A percentile compares a stretch with the other conserved stretches of the same genome.
These are phyloP conservation scores for Petrophora chlorosata DNA, from an alignment of 2,888 invertebrate genomes.

Conservation along the genomic window DNA sequence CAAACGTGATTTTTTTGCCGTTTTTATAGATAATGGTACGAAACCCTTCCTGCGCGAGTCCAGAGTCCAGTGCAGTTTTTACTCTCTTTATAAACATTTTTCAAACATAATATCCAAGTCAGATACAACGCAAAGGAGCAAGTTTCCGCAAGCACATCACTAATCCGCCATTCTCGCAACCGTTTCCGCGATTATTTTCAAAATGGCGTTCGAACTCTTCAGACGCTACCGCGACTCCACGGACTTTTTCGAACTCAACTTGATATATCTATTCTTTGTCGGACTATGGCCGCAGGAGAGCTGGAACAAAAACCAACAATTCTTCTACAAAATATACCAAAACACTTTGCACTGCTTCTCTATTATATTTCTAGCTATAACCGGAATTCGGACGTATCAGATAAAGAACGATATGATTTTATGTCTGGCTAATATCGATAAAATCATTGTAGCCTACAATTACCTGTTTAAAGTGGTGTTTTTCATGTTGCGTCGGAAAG, in stretches of 20 bases:
- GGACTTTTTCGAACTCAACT: conserved; percentile 61
- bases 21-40: too few species aligned
- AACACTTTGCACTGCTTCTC: conserved; percentile 46
- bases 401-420: conserved; percentile 44
- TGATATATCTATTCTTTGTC: conserved; percentile 58
- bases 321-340: conserved; percentile 57
- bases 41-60: too few species aligned
- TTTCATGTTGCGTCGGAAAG: conserved; percentile 51
- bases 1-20: too few species aligned
- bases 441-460: conserved; percentile 57
- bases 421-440: conserved; percentile 61
- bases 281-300: conserved; percentile 64
- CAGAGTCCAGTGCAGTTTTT: too few species aligned
- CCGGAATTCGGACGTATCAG: conserved; percentile 56
- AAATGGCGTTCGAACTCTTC: conserved; percentile 42
- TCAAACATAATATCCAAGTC: too few species aligned
- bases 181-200: conserved; percentile 36
- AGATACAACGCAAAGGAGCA: too few species aligned
- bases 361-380: conserved; percentile 44
- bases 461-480: conserved; percentile 57
- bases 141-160: too few species aligned
- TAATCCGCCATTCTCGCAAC: background rate
- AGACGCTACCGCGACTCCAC: conserved; percentile 38
- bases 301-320: conserved; percentile 37
- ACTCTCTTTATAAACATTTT: too few species aligned